Evolutionary conservation across 2,888 invertebrate genomes (phyloP).

Genomic region (Pteria penguin): DNA sequence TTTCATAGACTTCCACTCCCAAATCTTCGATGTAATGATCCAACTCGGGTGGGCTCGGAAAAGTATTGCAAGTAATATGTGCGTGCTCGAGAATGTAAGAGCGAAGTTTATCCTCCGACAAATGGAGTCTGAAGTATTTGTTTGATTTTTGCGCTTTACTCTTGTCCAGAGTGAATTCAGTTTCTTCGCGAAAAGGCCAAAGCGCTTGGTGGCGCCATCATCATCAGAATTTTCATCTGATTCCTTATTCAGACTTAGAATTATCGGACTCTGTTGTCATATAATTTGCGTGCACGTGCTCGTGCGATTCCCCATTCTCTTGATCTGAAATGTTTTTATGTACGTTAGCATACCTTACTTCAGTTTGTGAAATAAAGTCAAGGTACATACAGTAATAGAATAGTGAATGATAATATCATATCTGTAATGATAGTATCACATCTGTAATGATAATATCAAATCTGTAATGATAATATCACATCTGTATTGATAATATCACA

Average conservation of each 20-base stretch:
- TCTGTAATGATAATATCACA: no score
- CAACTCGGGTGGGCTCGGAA: background rate
- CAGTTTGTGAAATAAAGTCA: no score
- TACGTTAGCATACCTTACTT: no score
- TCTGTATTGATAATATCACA: no score
- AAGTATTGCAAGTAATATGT: background rate
- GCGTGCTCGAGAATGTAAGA: constrained; percentile 4
- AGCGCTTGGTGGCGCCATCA: background rate
- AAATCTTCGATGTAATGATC: constrained; percentile 1
- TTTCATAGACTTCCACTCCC: constrained; percentile 1
- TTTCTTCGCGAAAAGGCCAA: constrained; percentile 1
- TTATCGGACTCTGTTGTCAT: background rate
- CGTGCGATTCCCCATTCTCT: background rate
- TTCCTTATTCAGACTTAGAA: background rate
- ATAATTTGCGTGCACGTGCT: background rate
- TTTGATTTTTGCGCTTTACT: background rate
- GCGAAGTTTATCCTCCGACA: constrained; percentile 6
- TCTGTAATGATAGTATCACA: no score
- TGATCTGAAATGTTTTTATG: background rate
- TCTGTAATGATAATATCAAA: no score
- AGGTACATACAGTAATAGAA: no score
- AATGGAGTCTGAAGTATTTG: constrained; percentile 3
- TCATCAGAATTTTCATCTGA: constrained; percentile 6
- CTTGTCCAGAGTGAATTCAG: constrained; percentile 3
- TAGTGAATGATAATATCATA: no score